Evolutionary conservation across 2,888 invertebrate genomes (phyloP), one percentile per base, ranked within the genome.

Genomic region (Caenorhabditis panamensis): DNA sequence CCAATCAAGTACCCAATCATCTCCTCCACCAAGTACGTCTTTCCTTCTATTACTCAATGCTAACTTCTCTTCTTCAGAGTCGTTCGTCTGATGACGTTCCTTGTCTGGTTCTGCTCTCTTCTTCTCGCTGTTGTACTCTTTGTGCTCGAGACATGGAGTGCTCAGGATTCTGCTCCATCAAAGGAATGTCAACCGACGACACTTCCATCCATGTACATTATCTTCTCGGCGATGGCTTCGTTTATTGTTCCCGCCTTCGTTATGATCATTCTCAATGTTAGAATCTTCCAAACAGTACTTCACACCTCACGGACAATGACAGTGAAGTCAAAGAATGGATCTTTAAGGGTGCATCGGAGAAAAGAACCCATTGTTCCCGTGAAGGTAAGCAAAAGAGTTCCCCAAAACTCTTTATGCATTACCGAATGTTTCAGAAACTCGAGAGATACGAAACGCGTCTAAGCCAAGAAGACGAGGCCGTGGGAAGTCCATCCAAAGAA

Each of bases 61-160:
- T 37, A 31, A 37, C 24, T 9, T 11, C 24, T 59, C 6, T 4
- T 20, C 77, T 83, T 51, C 72, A 89, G 88, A 68, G 84, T 89
- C 59, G 88, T 87, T 49, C 86, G 87, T 56, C 73, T 88, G 11
- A 88, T 88, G 78, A 88, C 88, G n/a, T 83, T 84, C 22, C 84
- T 90, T 6, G 94, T 97, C 20, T 98, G 98, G 98, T 94, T 96
- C 82, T 93, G 96, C 76, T 96, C 96, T 75, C 96, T 96, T 91
- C 94, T 96, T 87, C 96, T 98, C 87, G 97, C 97, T 91, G 95
- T 96, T 91, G 97, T 97, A 44, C 97, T 97, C 1, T 93, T 97
- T 66, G 95, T 97, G 56, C 73, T 83, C 36, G 82, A 83, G 56
- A 79, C 79, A 16, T 16, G 63, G 53, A 78, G 24, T 51, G 54